Percentiles rank a stretch among this genome's conserved stretches.
These are phyloP conservation scores for Engystomops pustulosus DNA, from an alignment of 2,113 vertebrate species.

Conservation along the genomic window DNA sequence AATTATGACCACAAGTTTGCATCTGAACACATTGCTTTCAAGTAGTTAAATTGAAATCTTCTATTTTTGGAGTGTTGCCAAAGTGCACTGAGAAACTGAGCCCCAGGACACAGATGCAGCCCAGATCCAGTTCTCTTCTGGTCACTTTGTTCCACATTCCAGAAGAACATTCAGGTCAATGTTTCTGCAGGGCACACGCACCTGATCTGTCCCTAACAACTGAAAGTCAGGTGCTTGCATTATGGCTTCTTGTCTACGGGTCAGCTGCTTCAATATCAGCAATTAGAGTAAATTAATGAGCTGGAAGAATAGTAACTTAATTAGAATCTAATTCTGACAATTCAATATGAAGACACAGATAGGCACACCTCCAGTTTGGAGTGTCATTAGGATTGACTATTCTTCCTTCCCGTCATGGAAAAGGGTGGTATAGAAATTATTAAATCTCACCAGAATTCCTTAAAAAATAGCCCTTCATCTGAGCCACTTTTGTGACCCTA, in stretches of 20 bases:
- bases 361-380: neutral
- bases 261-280: slow-evolving; percentile 40
- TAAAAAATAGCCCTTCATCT: too few relatives aligned
- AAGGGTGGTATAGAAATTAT: too few relatives aligned
- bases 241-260: slow-evolving; percentile 9
- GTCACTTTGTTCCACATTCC: slow-evolving; percentile 5
- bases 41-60: neutral
- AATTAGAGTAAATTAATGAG: slow-evolving; percentile 28
- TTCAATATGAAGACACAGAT: neutral
- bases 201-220: slow-evolving; percentile 24
- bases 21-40: neutral
- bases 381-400: too few relatives aligned
- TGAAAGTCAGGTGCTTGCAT: slow-evolving; percentile 41
- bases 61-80: slow-evolving; percentile 3
- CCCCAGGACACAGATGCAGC: slow-evolving; percentile 15
- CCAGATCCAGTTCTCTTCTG: slow-evolving; percentile 22
- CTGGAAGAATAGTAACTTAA: slow-evolving; percentile 43
- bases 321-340: neutral
- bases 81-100: neutral
- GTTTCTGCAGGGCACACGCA: slow-evolving; percentile 48
- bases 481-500: too few relatives aligned
- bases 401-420: too few relatives aligned
- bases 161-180: neutral
- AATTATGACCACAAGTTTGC: neutral
- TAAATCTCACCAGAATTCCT: too few relatives aligned